Base-by-base conservation (phyloP, 2,113 vertebrate species). In the Connochaetes taurinus region DNA sequence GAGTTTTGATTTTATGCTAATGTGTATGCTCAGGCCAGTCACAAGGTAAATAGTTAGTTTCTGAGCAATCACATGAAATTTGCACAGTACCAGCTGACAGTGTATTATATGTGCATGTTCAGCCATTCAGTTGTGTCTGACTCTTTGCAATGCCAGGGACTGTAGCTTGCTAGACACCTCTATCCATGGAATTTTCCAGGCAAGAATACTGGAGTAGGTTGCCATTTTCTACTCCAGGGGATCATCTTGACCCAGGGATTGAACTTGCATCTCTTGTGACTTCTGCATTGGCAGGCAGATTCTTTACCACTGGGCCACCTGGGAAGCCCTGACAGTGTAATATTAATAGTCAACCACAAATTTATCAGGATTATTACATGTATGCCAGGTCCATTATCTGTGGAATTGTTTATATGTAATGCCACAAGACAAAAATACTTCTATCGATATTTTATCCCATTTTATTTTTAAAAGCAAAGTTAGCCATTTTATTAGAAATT, bases 21-120 rank as follows among this genome's bases (percentile, higher is more conserved):
- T 84, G 1, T 16, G 53, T 58, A 50, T 90, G 16, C 25, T 93
- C 5, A 58, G 11, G 15, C 29, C 40, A 92, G 25, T 45, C 31
- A 80, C 15, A 33, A 80, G n/a, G 45, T 29, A 84, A 84, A 40
- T 27, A 64, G 52, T 15, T 50, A 31, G 29, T 53, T 52, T 53
- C 11, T 64, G 43, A 40, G 60, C 47, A 71, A 81, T 87, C 64
- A 74, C 19, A 45, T 13, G n/a, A 29, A 90, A 76, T 40, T 5
- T 52, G 12, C 17, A 19, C 7, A 58, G 11, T 90, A 50, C 15
- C 6, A 71, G 1, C 9, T 81, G 31, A 87, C 6, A 53, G 15
- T 27, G 12, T 1, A 53, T 25, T 25, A 25, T 13, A 43, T 76
- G 12, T 76, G 23, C 3, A 0, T 25, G 71, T 21, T 76, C 71